Evolutionary conservation across 1,140 invertebrate genomes (phyloP), one percentile per base, ranked within the genome.

Genomic region (Drosophila bocqueti): DNA sequence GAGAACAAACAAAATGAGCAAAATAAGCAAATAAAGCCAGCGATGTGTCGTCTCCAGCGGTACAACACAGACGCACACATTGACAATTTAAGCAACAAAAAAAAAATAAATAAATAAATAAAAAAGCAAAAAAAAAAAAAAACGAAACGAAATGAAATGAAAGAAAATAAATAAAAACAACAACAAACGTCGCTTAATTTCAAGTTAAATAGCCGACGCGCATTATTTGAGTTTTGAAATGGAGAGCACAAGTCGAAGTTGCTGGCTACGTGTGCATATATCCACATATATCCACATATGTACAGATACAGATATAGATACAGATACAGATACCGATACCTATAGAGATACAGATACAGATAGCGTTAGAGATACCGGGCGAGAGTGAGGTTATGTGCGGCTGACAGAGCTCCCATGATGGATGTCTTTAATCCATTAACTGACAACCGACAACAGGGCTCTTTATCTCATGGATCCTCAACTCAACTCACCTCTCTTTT

Each of bases 141-240:
- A 9, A 38, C 4, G 31, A 63, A 34, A 40, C n/a, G 34, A 36
- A 67, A 75, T 67, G 42, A 57, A 79, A 65, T 24, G 43, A 64
- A 77, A 55, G 63, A 83, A 83, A 79, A 69, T 61, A 71, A 82
- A 83, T 73, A 83, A 81, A 60, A 83, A 65, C 69, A 83, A 79
- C 77, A 78, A 85, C 64, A 85, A 80, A 83, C 83, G 77, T 89
- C 84, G 69, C 85, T 89, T 89, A 89, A 90, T 89, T 84, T 87
- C 83, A 87, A 87, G 83, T 89, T 84, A 89, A 89, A 89, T 84
- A 89, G 85, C 85, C 84, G 81, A 90, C 84, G 68, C 78, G 84
- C 85, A 90, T 84, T 89, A 89, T 90, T 84, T 89, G 84, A 89
- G 68, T 84, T 89, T 90, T 89, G 81, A 89, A 89, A 89, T 89